phyloP scores from a whole-genome alignment of 1,140 invertebrate genomes.

The Heliothis virescens region DNA sequence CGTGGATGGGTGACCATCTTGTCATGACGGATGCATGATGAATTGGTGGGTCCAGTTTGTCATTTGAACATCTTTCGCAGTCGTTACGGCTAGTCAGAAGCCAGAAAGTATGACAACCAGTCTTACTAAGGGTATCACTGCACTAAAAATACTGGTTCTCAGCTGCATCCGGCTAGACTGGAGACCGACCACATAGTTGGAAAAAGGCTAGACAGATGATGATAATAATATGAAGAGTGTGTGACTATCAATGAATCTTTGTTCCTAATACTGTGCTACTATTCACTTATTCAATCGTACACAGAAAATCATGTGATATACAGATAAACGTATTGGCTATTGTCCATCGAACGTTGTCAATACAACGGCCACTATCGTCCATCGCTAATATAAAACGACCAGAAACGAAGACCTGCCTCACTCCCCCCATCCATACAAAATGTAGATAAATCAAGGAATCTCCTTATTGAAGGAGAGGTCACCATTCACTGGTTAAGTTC shows the following conservation, averaged over 20 bases:
- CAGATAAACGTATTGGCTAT: slow-evolving; percentile 67
- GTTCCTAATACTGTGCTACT: not conserved
- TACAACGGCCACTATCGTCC: slow-evolving; percentile 62
- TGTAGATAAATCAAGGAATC: not conserved
- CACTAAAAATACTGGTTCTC: too few species aligned
- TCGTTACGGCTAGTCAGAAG: too few species aligned
- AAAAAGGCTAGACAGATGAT: too few species aligned
- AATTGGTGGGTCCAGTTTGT: too few species aligned
- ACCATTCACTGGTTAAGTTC: slow-evolving; percentile 55
- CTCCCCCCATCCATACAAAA: slow-evolving; percentile 28
- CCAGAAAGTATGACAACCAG: too few species aligned
- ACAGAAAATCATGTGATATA: slow-evolving; percentile 54
- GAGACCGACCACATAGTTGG: too few species aligned
- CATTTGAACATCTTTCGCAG: too few species aligned
- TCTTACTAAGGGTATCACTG: too few species aligned
- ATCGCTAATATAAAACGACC: slow-evolving; percentile 64
- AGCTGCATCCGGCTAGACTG: too few species aligned
- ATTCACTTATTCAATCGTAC: slow-evolving; percentile 31
- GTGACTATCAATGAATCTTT: not conserved
- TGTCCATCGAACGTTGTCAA: slow-evolving; percentile 68
- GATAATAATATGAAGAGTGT: too few species aligned
- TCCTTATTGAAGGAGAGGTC: slow-evolving; percentile 32
- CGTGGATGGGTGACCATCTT: too few species aligned
- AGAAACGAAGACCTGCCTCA: slow-evolving; percentile 51
- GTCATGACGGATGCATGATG: too few species aligned